phyloP scores from a whole-genome alignment of 2,888 invertebrate species.

The Elgonia sp. region DNA sequence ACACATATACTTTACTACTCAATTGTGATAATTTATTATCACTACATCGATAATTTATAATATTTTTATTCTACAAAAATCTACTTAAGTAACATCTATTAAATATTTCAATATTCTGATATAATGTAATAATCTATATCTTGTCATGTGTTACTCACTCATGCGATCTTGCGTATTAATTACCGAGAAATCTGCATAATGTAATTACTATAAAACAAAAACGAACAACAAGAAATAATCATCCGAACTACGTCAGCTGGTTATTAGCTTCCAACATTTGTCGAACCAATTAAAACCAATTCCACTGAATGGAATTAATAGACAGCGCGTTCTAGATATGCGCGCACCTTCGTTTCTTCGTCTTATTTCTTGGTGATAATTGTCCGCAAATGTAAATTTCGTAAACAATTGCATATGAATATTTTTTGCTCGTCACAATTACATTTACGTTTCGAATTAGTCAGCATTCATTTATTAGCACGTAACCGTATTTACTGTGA shows the following conservation, averaged over 20 bases:
- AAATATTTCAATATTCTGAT: neutral
- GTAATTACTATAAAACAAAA: constrained; percentile 11
- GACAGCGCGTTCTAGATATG: constrained; percentile 38
- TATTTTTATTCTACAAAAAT: no score
- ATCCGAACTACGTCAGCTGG: constrained; percentile 27
- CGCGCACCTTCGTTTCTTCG: neutral
- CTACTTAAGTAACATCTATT: neutral
- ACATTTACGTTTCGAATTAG: constrained; percentile 66
- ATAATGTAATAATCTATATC: constrained; percentile 12
- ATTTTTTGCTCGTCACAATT: constrained; percentile 62
- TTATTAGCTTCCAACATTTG: constrained; percentile 29
- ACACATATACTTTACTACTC: no score
- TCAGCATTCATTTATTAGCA: constrained; percentile 72
- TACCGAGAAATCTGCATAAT: constrained; percentile 47
- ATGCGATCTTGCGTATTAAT: constrained; percentile 28
- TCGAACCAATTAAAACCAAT: constrained; percentile 47
- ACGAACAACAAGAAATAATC: constrained; percentile 19
- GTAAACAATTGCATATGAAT: constrained; percentile 52
- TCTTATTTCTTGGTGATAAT: neutral
- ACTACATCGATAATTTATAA: no score
- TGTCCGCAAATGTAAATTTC: constrained; percentile 57
- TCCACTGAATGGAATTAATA: constrained; percentile 22
- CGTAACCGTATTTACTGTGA: constrained; percentile 75
- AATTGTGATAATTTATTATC: no score
- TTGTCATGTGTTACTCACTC: constrained; percentile 35